Evolutionary conservation across 2,888 invertebrate species (phyloP).

Genomic region (Drosophila flavopinicola): DNA sequence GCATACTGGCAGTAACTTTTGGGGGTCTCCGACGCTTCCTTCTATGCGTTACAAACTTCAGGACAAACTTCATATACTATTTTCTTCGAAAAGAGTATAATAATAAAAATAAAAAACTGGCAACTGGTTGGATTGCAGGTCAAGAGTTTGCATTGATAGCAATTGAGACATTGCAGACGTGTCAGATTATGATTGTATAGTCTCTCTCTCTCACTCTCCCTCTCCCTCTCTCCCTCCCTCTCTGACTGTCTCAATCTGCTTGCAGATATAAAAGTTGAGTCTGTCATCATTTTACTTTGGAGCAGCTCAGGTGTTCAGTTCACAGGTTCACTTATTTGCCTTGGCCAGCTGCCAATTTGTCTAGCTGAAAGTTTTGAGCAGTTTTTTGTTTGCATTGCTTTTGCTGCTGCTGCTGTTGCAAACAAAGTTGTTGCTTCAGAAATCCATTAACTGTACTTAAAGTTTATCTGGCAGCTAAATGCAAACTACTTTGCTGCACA

Average conservation of each 20-base stretch:
- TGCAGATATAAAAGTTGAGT: slow-evolving; percentile 26
- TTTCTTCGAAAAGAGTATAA: too few relatives aligned
- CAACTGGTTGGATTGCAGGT: slow-evolving; percentile 46
- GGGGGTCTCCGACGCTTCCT: too few relatives aligned
- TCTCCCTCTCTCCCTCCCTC: too few relatives aligned
- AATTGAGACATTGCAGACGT: slow-evolving; percentile 22
- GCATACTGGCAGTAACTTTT: too few relatives aligned
- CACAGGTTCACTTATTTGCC: slow-evolving; percentile 10
- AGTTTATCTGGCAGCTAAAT: slow-evolving; percentile 39
- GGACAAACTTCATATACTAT: too few relatives aligned
- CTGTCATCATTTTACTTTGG: slow-evolving; percentile 34
- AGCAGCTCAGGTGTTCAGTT: slow-evolving; percentile 22
- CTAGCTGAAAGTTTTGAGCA: slow-evolving; percentile 3
- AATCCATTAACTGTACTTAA: slow-evolving; percentile 54
- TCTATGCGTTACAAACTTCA: too few relatives aligned
- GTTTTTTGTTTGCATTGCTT: slow-evolving; percentile 5
- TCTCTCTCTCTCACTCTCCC: too few relatives aligned
- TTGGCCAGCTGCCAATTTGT: slow-evolving; percentile 44
- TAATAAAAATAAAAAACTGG: too few relatives aligned
- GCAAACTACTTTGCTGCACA: slow-evolving; percentile 27
- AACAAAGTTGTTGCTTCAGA: slow-evolving; percentile 41
- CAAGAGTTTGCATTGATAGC: slow-evolving; percentile 65
- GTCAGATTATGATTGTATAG: slow-evolving; percentile 18
- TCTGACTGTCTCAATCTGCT: slow-evolving; percentile 10
- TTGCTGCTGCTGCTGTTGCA: slow-evolving; percentile 26